Evolutionary conservation across 2,113 vertebrate genomes (phyloP).

Genomic region (Hippocampus zosterae): DNA sequence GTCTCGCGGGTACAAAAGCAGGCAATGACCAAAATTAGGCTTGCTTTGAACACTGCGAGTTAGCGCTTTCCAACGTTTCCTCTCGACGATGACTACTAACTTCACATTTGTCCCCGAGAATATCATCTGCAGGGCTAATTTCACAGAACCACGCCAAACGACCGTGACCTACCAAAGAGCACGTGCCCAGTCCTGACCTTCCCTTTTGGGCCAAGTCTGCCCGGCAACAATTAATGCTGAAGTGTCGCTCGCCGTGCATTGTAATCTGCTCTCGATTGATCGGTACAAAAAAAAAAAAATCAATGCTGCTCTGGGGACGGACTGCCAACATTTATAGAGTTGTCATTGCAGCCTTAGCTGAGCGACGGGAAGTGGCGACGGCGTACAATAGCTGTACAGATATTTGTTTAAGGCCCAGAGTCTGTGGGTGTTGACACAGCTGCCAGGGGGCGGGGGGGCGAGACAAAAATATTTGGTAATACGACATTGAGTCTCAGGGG

Average conservation of each 20-base stretch:
- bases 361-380: constrained; percentile 38
- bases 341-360: constrained; percentile 53
- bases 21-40: constrained; percentile 14
- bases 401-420: constrained; percentile 68
- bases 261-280: constrained; percentile 59
- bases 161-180: constrained; percentile 26
- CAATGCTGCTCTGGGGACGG: constrained; percentile 63
- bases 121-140: background rate
- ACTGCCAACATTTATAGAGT: constrained; percentile 61
- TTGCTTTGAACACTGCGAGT: constrained; percentile 2
- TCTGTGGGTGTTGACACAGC: constrained; percentile 73
- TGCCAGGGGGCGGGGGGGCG: constrained; percentile 35
- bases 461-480: constrained; percentile 49
- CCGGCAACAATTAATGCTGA: constrained; percentile 60
- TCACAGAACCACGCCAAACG: background rate
- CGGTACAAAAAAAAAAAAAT: constrained; percentile 48
- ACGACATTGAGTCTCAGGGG: constrained; percentile 31
- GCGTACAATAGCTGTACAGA: constrained; percentile 52
- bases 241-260: constrained; percentile 49
- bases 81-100: background rate
- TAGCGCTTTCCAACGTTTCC: background rate
- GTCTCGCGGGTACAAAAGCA: constrained; percentile 23
- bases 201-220: constrained; percentile 39
- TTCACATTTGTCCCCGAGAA: background rate
- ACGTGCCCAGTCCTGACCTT: constrained; percentile 5